Conservation (phyloP, 2,113 vertebrate species). For the Sphyrna mokarran region DNA sequence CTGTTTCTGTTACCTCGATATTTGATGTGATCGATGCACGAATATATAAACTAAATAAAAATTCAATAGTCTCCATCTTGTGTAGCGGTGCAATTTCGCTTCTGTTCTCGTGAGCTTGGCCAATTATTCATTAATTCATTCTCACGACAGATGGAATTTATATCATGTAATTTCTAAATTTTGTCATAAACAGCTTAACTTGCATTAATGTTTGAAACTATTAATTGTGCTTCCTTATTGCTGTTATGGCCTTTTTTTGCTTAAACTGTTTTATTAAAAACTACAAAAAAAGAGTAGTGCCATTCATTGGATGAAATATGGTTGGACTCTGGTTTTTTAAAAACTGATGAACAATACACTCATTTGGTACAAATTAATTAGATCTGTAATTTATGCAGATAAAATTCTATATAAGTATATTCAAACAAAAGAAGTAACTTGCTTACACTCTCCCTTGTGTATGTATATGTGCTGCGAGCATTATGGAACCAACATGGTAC, state of each 20-base stretch:
- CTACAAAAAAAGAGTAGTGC: too few species aligned
- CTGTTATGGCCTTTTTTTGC: neutral
- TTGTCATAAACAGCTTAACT: neutral
- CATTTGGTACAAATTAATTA: neutral
- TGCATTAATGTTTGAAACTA: slow-evolving; percentile 2
- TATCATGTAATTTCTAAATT: slow-evolving; percentile 25
- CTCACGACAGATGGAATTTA: slow-evolving; percentile 25
- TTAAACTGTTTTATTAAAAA: neutral
- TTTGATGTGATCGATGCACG: slow-evolving; percentile 19
- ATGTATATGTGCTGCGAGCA: neutral
- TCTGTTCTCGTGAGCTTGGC: slow-evolving; percentile 13
- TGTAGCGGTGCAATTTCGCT: slow-evolving; percentile 4
- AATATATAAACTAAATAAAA: slow-evolving; percentile 24
- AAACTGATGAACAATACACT: neutral
- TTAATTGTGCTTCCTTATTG: neutral
- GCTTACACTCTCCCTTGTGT: neutral
- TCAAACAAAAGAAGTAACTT: neutral
- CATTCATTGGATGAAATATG: neutral
- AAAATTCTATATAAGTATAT: neutral
- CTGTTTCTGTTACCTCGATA: slow-evolving; percentile 27
- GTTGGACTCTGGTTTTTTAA: neutral
- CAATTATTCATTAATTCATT: neutral
- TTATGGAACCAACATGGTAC: neutral
- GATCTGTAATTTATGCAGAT: neutral
- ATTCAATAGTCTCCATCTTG: slow-evolving; percentile 26